Base-by-base conservation (phyloP, 30 jellyfish, hydroid and myxozoan species). In the Hydra vulgaris region DNA sequence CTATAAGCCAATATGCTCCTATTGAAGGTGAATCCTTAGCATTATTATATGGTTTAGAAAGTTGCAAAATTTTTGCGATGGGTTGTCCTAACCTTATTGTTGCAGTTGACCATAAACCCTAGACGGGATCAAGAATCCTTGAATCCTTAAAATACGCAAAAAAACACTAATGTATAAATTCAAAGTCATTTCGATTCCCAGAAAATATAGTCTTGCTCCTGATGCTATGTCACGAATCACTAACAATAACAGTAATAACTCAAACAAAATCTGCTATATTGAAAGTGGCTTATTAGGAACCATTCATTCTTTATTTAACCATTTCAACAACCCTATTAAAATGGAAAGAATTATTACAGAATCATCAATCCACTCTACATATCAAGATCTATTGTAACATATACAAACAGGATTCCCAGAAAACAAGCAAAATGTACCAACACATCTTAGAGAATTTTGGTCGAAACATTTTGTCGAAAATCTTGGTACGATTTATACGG, bases 11-110 rank as follows among this genome's bases (percentile, higher is more conserved):
- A 7, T 82, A 86, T 67, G 95, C 95, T 15, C 95, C 89, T 15
- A 54, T 76, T n/a, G 94, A 86, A 40, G 94, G 89, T 23, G 89
- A 86, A 56, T 79, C 95, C 0, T 73, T 86, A 0, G 95, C 95
- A 0, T 72, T 80, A 74, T 71, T 53, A 74, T 73, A n/a, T 24
- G 93, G 85, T 25, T 67, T 85, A 22, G 20, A 85, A 53, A 72
- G 66, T 15, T n/a, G n/a, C n/a, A n/a, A n/a, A n/a, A n/a, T n/a
- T n/a, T n/a, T n/a, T n/a, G n/a, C n/a, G n/a, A n/a, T 82, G 84
- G 93, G 87, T 22, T 22, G 78, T 18, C 94, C 92, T 5, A 25
- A 68, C 17, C 88, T 80, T 27, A 69, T 81, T 40, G 84, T 82
- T 20, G 74, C 85, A 77, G 89, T 76, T 26, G 90, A 85, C 88